Percentiles rank a stretch among this genome's conserved stretches.
Conservation (phyloP, 2,797 vertebrate species). For the Meda fulgida region DNA sequence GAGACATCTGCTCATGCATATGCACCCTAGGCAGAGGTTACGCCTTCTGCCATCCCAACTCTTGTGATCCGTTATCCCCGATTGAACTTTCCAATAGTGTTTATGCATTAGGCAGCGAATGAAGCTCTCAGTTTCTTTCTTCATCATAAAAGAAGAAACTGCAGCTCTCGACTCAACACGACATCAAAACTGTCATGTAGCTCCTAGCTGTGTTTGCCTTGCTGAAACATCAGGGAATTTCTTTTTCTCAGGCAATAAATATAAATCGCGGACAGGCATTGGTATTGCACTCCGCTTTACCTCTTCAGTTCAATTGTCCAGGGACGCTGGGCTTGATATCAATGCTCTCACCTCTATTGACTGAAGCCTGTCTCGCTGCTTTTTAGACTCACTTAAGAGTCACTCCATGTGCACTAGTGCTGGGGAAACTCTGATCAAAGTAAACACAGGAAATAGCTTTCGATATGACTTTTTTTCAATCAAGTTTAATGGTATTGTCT, state of each 20-base stretch:
- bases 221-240: slow-evolving; percentile 28
- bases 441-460: slow-evolving; percentile 32
- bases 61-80: slow-evolving; percentile 35
- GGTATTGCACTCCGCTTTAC: slow-evolving; percentile 32
- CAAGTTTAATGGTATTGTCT: neutral
- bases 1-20: slow-evolving; percentile 55
- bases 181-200: slow-evolving; percentile 14
- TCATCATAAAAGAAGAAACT: neutral
- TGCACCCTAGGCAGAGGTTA: slow-evolving; percentile 53
- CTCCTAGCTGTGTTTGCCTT: slow-evolving; percentile 10
- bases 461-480: slow-evolving; percentile 6
- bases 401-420: neutral
- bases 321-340: slow-evolving; percentile 19
- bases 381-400: slow-evolving; percentile 30
- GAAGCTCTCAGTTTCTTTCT: neutral
- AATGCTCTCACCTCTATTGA: slow-evolving; percentile 44
- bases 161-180: neutral
- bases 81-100: slow-evolving; percentile 43
- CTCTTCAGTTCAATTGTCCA: slow-evolving; percentile 46
- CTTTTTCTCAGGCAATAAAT: slow-evolving; percentile 31
- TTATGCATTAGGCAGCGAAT: neutral
- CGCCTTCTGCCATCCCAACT: slow-evolving; percentile 31
- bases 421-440: slow-evolving; percentile 39
- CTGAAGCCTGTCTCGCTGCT: slow-evolving; percentile 24
- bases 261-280: slow-evolving; percentile 6